Percentiles rank a stretch among this genome's conserved stretches.
phyloP scores from a whole-genome alignment of 1,140 invertebrate genomes.

The Apis dorsata region DNA sequence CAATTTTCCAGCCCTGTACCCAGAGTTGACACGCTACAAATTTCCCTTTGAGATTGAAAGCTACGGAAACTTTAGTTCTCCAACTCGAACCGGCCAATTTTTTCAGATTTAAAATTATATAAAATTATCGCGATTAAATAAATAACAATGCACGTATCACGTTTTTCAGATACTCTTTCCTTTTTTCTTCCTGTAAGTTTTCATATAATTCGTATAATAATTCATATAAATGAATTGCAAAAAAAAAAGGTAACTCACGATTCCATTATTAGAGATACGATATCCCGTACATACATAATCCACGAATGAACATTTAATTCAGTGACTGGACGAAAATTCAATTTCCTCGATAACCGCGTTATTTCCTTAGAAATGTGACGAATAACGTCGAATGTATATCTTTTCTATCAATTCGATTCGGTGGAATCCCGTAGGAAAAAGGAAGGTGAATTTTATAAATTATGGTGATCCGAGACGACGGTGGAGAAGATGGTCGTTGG shows the following conservation, averaged over 20 bases:
- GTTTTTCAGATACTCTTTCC: no score
- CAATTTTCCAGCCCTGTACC: conserved; percentile 28
- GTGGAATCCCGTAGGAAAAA: background rate
- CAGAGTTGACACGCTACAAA: background rate
- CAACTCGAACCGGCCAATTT: background rate
- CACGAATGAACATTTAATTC: no score
- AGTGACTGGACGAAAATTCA: background rate
- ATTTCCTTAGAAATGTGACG: background rate
- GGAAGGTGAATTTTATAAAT: background rate
- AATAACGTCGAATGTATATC: background rate
- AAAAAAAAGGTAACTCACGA: no score
- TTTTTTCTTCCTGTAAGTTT: no score
- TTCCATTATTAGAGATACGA: no score
- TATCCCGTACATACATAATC: no score
- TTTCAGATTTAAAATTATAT: background rate
- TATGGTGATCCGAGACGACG: conserved; percentile 9
- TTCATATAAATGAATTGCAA: no score
- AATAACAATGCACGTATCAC: background rate
- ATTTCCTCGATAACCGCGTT: conserved; percentile 10
- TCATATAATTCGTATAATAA: no score
- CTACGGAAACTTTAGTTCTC: background rate
- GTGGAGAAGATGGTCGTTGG: no score
- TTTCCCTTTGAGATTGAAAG: conserved; percentile 1
- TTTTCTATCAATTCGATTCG: background rate
- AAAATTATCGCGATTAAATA: background rate